phyloP scores from a whole-genome alignment of 2,797 vertebrate species.

The Enteromius paludinosus region DNA sequence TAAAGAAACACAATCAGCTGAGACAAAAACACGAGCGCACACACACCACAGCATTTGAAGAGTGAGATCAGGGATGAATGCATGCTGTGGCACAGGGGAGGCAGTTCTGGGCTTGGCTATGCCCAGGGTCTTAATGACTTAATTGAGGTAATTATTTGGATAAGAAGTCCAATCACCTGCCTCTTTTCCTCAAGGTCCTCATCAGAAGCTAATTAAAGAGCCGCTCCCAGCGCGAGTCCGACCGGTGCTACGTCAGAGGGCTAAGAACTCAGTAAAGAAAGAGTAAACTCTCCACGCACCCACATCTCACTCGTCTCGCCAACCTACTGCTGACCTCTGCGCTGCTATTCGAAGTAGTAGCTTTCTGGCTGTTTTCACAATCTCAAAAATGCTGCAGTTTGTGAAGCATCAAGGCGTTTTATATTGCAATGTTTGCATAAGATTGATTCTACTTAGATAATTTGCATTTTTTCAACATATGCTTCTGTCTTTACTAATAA shows the following conservation, averaged over 20 bases:
- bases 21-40: constrained; percentile 40
- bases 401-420: not conserved
- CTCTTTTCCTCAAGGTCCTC: constrained; percentile 79
- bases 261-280: constrained; percentile 45
- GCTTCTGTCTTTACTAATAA: not conserved
- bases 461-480: not conserved
- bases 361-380: not conserved
- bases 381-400: not conserved
- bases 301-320: constrained; percentile 11
- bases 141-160: constrained; percentile 82
- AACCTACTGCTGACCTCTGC: constrained; percentile 50
- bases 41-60: constrained; percentile 24
- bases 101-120: constrained; percentile 68
- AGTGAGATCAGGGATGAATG: constrained; percentile 65
- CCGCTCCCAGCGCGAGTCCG: constrained; percentile 73
- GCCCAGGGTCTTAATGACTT: constrained; percentile 76
- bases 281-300: constrained; percentile 40
- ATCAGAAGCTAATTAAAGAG: constrained; percentile 82
- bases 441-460: not conserved
- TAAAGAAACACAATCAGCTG: constrained; percentile 29
- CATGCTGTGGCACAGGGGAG: constrained; percentile 73
- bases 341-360: not conserved
- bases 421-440: not conserved
- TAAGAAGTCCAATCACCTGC: constrained; percentile 81
- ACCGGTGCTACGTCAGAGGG: constrained; percentile 54